Evolutionary conservation across 2,797 vertebrate species (phyloP).

Genomic region (Gymnodraco acuticeps): DNA sequence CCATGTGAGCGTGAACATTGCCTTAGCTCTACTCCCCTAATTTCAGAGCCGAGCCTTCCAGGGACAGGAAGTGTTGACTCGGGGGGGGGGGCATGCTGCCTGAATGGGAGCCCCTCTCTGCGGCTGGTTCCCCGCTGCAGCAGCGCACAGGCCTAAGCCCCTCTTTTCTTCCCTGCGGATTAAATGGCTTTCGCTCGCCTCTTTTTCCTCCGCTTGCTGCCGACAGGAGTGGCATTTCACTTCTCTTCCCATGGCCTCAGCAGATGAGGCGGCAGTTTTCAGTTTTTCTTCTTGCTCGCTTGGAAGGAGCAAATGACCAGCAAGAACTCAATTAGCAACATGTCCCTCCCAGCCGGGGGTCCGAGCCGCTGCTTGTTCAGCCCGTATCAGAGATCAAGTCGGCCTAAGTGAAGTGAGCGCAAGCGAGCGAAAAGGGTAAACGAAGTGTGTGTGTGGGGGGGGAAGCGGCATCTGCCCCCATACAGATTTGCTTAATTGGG

Average conservation of each 20-base stretch:
- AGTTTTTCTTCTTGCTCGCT: constrained; percentile 90
- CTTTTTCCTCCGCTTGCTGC: constrained; percentile 69
- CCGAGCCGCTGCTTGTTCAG: constrained; percentile 42
- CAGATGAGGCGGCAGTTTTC: constrained; percentile 81
- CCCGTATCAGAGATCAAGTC: constrained; percentile 56
- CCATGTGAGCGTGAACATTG: constrained; percentile 61
- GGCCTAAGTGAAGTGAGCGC: constrained; percentile 62
- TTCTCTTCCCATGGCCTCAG: constrained; percentile 63
- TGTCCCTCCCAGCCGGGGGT: constrained; percentile 70
- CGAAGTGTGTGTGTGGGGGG: constrained; percentile 43
- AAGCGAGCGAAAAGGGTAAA: constrained; percentile 70
- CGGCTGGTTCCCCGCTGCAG: constrained; percentile 70
- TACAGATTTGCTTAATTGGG: constrained; percentile 90
- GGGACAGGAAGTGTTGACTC: constrained; percentile 71
- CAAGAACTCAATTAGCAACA: constrained; percentile 89
- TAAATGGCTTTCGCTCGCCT: constrained; percentile 74
- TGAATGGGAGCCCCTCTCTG: constrained; percentile 69
- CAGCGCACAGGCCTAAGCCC: constrained; percentile 60
- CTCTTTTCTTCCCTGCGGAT: constrained; percentile 78
- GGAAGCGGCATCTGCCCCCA: constrained; percentile 85
- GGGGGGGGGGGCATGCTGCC: constrained; percentile 65
- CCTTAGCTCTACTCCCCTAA: constrained; percentile 53
- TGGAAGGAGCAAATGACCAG: constrained; percentile 89
- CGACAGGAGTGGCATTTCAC: constrained; percentile 69
- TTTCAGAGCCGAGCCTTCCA: constrained; percentile 45